phyloP scores from a whole-genome alignment of 2,797 vertebrate genomes.

The Channa striata region DNA sequence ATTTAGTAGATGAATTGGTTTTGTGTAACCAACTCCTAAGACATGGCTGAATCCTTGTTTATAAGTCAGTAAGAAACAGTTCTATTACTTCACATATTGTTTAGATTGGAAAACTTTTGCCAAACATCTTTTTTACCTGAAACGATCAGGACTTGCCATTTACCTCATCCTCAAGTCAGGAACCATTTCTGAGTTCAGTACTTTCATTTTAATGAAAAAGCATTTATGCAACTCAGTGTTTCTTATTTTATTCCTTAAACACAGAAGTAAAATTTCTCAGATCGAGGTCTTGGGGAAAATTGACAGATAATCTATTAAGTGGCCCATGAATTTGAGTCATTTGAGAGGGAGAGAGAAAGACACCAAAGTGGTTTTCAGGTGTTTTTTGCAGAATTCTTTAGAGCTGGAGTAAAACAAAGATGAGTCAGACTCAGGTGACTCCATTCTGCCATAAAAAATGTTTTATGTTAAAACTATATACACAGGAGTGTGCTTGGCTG shows the following conservation, averaged over 20 bases:
- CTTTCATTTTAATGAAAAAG: constrained; percentile 22
- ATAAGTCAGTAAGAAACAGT: no score
- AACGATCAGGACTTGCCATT: background rate
- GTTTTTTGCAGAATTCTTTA: constrained; percentile 5
- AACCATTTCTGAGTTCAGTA: background rate
- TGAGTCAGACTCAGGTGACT: constrained; percentile 31
- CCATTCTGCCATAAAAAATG: constrained; percentile 3
- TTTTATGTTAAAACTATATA: no score
- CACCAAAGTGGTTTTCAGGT: constrained; percentile 23
- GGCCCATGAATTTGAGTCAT: constrained; percentile 8
- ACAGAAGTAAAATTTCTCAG: constrained; percentile 4
- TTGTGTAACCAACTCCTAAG: no score
- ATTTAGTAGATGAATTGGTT: no score
- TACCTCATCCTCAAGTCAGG: background rate
- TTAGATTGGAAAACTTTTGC: no score
- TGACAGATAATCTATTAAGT: constrained; percentile 13
- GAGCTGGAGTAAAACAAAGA: constrained; percentile 15
- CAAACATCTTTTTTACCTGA: no score
- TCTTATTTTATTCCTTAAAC: constrained; percentile 14
- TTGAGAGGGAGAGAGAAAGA: background rate
- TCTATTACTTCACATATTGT: no score
- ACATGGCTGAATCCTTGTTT: no score
- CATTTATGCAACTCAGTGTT: constrained; percentile 2
- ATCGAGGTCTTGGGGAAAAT: constrained; percentile 9
- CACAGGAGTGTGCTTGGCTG: background rate